These are phyloP conservation scores for Pseudochirops cupreus DNA, from an alignment of 2,797 vertebrate species.

Conservation along the genomic window DNA sequence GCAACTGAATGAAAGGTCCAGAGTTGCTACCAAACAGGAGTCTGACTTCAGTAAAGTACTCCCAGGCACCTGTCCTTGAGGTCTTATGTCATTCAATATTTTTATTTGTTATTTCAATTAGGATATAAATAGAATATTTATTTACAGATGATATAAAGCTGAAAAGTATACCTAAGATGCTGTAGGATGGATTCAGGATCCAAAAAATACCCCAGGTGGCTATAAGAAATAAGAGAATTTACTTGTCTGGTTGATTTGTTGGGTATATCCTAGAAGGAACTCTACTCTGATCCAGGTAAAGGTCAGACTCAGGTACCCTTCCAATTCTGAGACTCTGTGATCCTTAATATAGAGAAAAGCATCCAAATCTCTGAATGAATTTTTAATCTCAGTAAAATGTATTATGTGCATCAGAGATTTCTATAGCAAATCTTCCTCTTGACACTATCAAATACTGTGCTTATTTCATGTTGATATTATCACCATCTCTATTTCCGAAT, in stretches of 20 bases:
- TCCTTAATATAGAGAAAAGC: not conserved
- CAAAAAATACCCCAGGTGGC: not conserved
- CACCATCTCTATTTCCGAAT: not conserved
- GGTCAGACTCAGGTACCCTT: not conserved
- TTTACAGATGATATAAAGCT: not conserved
- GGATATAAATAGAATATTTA: not conserved
- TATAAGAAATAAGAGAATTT: not conserved
- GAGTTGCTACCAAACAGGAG: not conserved
- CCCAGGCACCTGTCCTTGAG: not conserved
- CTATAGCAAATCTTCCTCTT: not conserved
- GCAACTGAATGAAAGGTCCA: not conserved
- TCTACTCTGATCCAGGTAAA: not conserved
- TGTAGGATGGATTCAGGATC: not conserved
- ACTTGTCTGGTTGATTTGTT: not conserved
- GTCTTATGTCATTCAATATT: not conserved
- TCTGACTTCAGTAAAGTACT: not conserved
- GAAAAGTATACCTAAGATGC: not conserved
- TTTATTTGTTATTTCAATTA: not conserved
- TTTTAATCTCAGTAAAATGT: not conserved
- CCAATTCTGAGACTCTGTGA: not conserved
- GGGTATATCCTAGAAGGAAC: not conserved
- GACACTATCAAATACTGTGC: not conserved
- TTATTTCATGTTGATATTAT: conserved; percentile 2
- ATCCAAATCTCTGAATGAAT: not conserved
- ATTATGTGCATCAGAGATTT: not conserved